phyloP scores from a whole-genome alignment of 2,113 vertebrate genomes.

The Lycaon pictus region DNA sequence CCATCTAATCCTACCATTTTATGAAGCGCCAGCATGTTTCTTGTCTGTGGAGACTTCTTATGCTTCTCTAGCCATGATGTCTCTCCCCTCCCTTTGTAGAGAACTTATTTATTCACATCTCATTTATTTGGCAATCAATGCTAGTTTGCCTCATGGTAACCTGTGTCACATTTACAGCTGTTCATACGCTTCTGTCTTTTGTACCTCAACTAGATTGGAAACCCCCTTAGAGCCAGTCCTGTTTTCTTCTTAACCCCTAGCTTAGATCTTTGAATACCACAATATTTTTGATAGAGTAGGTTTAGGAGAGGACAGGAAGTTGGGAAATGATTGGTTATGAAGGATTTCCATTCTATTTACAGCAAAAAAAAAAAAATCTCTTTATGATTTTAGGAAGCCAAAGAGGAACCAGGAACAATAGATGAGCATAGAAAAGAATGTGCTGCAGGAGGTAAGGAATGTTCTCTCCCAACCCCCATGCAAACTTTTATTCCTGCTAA shows the following conservation, averaged over 20 bases:
- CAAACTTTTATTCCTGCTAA: not conserved
- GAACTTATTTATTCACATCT: not conserved
- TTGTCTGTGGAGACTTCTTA: not conserved
- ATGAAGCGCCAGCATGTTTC: not conserved
- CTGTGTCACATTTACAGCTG: not conserved
- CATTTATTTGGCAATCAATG: not conserved
- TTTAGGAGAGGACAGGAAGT: not conserved
- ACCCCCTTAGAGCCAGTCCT: not conserved
- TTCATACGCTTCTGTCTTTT: not conserved
- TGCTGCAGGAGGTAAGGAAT: slow-evolving; percentile 64
- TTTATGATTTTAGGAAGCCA: slow-evolving; percentile 78
- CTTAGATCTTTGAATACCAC: not conserved
- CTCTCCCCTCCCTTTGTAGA: not conserved
- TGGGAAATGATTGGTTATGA: not conserved
- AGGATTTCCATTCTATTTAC: not conserved
- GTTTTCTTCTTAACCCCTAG: not conserved
- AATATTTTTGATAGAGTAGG: not conserved
- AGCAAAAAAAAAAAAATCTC: slow-evolving; percentile 28
- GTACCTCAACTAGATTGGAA: not conserved
- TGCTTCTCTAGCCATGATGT: not conserved
- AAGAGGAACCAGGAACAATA: slow-evolving; percentile 35
- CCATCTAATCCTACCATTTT: not conserved
- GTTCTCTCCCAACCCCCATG: not conserved
- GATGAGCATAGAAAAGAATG: slow-evolving; percentile 34
- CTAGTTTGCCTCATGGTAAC: not conserved